Conservation (phyloP, 2,888 invertebrate species). For the Thumatha senex region DNA sequence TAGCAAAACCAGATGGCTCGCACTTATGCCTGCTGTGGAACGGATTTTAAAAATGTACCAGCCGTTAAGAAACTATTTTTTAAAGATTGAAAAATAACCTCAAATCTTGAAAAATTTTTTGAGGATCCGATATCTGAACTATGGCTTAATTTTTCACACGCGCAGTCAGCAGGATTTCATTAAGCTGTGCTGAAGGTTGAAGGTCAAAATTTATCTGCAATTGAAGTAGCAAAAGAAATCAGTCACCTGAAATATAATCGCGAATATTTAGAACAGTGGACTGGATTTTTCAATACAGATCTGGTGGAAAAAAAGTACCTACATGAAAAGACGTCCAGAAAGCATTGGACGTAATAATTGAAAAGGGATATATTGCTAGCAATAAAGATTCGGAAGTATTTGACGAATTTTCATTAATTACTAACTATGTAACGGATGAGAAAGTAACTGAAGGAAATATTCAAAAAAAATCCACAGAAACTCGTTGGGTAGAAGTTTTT, state of each 20-base stretch:
- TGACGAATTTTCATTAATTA: constrained; percentile 41
- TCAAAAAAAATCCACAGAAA: constrained; percentile 22
- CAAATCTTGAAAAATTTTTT: not conserved
- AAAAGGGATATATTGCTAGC: constrained; percentile 8
- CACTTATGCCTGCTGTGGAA: constrained; percentile 12
- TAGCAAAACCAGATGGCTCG: too few species aligned
- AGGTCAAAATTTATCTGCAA: not conserved
- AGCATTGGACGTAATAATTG: not conserved
- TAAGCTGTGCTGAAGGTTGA: not conserved
- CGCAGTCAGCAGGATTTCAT: too few species aligned
- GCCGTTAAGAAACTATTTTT: not conserved
- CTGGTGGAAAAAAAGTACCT: constrained; percentile 27
- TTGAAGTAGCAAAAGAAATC: constrained; percentile 27
- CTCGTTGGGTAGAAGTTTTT: constrained; percentile 40
- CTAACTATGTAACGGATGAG: constrained; percentile 9
- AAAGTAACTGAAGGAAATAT: not conserved
- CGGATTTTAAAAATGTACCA: not conserved
- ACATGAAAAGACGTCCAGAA: constrained; percentile 15
- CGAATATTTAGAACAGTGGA: constrained; percentile 27
- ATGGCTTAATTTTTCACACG: not conserved
- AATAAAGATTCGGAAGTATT: constrained; percentile 40
- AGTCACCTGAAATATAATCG: constrained; percentile 29
- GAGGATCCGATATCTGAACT: not conserved
- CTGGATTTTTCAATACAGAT: constrained; percentile 30
- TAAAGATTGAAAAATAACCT: not conserved